Evolutionary conservation across 2,888 invertebrate species (phyloP), one percentile per base, ranked within the genome.

Genomic region (Rotaria socialis): DNA sequence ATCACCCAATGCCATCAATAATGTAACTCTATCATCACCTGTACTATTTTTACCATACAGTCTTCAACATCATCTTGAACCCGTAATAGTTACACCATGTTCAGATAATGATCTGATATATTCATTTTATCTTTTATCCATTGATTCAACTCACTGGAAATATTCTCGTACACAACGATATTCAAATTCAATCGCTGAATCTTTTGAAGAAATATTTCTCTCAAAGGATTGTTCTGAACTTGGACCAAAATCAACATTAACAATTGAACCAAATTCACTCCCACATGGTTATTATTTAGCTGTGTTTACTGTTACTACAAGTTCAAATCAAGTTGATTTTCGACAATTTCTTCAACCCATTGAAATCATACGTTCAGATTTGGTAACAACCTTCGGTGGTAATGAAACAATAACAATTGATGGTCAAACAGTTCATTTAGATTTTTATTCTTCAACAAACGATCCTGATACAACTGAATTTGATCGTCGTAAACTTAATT

Each of bases 401-500:
- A 80, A 80, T 80, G 47, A 47, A 47, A 80, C 80, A n/a, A 11
- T 47, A n/a, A 80, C n/a, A 80, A 80, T 24, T 47, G 47, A 80
- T 80, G n/a, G 22, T 14, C n/a, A 43, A 11, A 3, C 4, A 19
- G 14, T 80, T 47, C 6, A 24, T 3, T n/a, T 80, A 47, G 80
- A 80, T 80, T 80, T 80, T 47, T 80, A 47, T 24, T 47, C 80
- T 11, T 24, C 80, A 80, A 80, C 80, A 47, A 47, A 2, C 14
- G 80, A 80, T 80, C 80, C 80, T 10, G 80, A 80, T 80, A 47
- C 2, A 11, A 11, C 22, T 14, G 47, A 47, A 80, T 47, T 47
- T n/a, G 80, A 80, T 80, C 80, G 80, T 14, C 80, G 80, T 19
- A 80, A 80, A 80, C 11, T 80, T 47, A 80, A 80, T 47, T 80